Evolutionary conservation across 2,797 vertebrate genomes (phyloP), one percentile per base, ranked within the genome.

Genomic region (Intellagama lesueurii): DNA sequence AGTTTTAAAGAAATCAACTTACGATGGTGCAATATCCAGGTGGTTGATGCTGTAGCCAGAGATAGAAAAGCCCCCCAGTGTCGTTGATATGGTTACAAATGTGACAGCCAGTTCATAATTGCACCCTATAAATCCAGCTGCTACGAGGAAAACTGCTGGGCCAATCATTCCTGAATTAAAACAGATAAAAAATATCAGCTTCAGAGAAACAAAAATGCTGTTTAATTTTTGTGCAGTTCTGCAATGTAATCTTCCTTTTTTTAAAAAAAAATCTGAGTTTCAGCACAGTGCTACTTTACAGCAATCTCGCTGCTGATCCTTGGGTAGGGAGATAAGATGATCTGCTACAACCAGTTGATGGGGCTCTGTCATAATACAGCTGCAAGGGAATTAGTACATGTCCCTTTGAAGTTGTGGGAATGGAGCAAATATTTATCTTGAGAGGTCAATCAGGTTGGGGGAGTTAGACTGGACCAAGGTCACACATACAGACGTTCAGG

Each of bases 21-120:
- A 99, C 99, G 99, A 99, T 88, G 99, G 99, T 64, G 99, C 99
- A 88, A 99, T 99, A 95, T 99, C 99, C 77, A 99, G 97, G 91
- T 99, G 99, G 95, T 99, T 99, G 96, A 99, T 99, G 95, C 97
- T 98, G 95, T 98, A 99, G 89, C 99, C 99, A 56, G 99, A 98
- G 0, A 98, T 97, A 7, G 98, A 98, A 85, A 99, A 97, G 66
- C 99, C 99, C 52, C 99, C 99, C 80, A 99, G 95, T 11, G 98
- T 96, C 16, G 98, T 99, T 24, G 99, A 99, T 95, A 99, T 79
- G 81, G 99, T 99, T 90, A 99, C 97, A 79, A 99, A 99, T 0
- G 97, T 97, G 90, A 99, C 97, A 28, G 99, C 99, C 93, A 99
- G 80, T 1, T 92, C 94, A 83, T 98, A 99, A 96, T 99, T 91